phyloP scores from a whole-genome alignment of 2,888 invertebrate genomes.

The Stramonita haemastoma region DNA sequence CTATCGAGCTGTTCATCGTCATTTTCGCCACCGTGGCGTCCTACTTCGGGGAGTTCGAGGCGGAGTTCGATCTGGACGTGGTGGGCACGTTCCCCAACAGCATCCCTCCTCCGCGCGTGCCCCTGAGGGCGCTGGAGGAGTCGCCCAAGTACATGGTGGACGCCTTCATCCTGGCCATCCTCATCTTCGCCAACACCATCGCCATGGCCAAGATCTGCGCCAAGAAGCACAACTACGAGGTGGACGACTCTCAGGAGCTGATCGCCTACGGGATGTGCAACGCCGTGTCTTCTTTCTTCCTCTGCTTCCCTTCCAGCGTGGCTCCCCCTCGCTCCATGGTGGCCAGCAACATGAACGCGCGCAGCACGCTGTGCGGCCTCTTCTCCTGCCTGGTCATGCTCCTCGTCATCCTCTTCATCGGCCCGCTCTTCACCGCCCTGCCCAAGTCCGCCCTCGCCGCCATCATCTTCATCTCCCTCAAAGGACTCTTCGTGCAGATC shows the following conservation, averaged over 20 bases:
- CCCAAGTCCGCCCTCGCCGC: slow-evolving; percentile 76
- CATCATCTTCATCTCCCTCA: slow-evolving; percentile 78
- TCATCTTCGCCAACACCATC: slow-evolving; percentile 75
- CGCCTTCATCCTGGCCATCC: slow-evolving; percentile 71
- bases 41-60: slow-evolving; percentile 61
- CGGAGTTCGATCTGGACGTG: slow-evolving; percentile 59
- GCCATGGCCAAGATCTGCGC: slow-evolving; percentile 78
- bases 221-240: slow-evolving; percentile 76
- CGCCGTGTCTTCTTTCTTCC: slow-evolving; percentile 75
- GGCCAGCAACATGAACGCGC: slow-evolving; percentile 72
- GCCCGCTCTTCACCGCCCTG: slow-evolving; percentile 70
- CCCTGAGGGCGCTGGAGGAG: slow-evolving; percentile 59
- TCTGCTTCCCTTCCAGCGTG: slow-evolving; percentile 77
- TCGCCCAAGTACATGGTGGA: slow-evolving; percentile 66
- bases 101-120: slow-evolving; percentile 69
- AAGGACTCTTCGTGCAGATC: slow-evolving; percentile 79
- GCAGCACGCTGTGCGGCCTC: slow-evolving; percentile 68
- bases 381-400: slow-evolving; percentile 70
- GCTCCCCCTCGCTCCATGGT: slow-evolving; percentile 72
- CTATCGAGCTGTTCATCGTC: slow-evolving; percentile 75
- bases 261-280: slow-evolving; percentile 77
- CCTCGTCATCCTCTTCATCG: slow-evolving; percentile 71
- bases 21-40: slow-evolving; percentile 68
- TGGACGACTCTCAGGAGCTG: slow-evolving; percentile 76
- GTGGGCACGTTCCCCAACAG: slow-evolving; percentile 68